phyloP scores from a whole-genome alignment of 2,888 invertebrate species.

The Campoletis raptor region DNA sequence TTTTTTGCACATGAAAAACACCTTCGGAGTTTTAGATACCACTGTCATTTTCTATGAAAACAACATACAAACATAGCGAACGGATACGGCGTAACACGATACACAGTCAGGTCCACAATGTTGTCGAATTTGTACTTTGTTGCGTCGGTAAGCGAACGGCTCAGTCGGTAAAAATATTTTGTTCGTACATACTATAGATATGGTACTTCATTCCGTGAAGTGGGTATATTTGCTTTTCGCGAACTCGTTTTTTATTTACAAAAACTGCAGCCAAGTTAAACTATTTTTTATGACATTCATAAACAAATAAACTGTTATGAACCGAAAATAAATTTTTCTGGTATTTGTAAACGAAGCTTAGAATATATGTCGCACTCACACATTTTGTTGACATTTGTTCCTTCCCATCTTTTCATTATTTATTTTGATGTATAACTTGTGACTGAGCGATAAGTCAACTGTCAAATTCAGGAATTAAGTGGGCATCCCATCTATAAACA shows the following conservation, averaged over 20 bases:
- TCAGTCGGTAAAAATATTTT: not conserved
- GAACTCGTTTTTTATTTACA: no score
- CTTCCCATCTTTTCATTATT: not conserved
- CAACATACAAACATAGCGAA: no score
- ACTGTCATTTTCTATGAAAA: slow-evolving; percentile 3
- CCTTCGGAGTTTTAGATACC: not conserved
- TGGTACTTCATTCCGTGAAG: no score
- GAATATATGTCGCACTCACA: not conserved
- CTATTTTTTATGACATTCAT: not conserved
- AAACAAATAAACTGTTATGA: not conserved
- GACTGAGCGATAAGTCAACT: not conserved
- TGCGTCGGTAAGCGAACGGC: not conserved
- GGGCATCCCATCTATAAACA: not conserved
- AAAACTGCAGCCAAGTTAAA: no score
- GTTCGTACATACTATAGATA: no score
- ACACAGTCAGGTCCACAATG: not conserved
- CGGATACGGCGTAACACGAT: not conserved
- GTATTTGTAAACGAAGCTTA: not conserved
- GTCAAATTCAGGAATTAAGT: not conserved
- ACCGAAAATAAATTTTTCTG: not conserved
- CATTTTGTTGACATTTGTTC: not conserved
- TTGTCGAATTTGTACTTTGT: not conserved
- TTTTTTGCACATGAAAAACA: not conserved
- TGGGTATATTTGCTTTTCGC: no score
- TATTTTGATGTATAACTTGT: no score